Evolutionary conservation across 2,888 invertebrate species (phyloP), one percentile per base, ranked within the genome.

Genomic region (Tiliacea aurago): DNA sequence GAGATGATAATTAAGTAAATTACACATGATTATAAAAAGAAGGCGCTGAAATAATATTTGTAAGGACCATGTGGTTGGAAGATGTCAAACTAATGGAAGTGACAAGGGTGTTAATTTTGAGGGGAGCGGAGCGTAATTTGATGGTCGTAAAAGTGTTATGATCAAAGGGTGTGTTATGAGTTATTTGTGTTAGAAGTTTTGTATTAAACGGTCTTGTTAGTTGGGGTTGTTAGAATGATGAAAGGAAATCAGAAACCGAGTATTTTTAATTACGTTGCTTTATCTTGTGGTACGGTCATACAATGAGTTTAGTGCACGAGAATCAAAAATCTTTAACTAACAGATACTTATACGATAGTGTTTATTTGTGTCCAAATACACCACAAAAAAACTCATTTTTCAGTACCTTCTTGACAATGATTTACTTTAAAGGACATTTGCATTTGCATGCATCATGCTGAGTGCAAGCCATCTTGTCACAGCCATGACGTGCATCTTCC

Each of bases 41-140:
- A 90, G 90, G 91, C 91, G 93, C 92, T 91, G 91, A 92, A 94
- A 94, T 91, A 94, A 94, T 93, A 93, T 94, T 94, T 91, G 90
- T 91, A 71, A 78, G 71, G 82, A 83, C 90, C 95, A 95, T 91
- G 91, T 95, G 94, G 91, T 73, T 64, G 61, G 66, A 65, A 78
- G 88, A 89, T 82, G 74, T 86, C 80, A 33, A 51, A 43, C 66
- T 70, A 77, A 91, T 93, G 83, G 94, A 94, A 85, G 90, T 28
- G 94, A 59, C 88, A 86, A 70, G 69, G 66, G 73, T 81, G 83
- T 68, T 64, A 67, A 75, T 73, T 81, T 74, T 55, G 28, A 73
- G 68, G 66, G 71, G 75, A 56, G 61, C 4, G 28, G 66, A 67
- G 66, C 70, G 71, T 68, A 67, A 69, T 85, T 73, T 23, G 63